Evolutionary conservation across 2,113 vertebrate species (phyloP).

Genomic region (Leucopsar rothschildi): DNA sequence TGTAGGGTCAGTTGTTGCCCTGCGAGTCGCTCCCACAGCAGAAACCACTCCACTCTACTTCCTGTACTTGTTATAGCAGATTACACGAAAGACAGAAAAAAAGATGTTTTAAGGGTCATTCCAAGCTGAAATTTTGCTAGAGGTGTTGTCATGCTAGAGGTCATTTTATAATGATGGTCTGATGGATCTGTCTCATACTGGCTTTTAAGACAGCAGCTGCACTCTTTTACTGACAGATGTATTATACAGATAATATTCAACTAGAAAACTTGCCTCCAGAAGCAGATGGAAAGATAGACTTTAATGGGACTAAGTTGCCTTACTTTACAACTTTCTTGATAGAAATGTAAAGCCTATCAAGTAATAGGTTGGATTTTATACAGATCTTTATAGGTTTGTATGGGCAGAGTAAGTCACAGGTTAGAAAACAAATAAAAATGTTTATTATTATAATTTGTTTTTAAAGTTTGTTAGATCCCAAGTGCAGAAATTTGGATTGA

Average conservation of each 20-base stretch:
- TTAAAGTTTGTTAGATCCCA: neutral
- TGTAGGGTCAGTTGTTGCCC: fast-evolving
- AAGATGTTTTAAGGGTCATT: neutral
- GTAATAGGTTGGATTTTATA: neutral
- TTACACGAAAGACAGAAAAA: neutral
- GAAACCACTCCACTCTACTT: neutral
- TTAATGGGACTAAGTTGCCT: neutral
- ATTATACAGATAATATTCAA: neutral
- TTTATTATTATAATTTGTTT: neutral
- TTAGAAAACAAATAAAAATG: neutral
- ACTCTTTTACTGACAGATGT: neutral
- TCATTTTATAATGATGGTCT: neutral
- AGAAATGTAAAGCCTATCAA: neutral
- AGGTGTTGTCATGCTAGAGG: neutral
- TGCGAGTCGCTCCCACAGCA: fast-evolving
- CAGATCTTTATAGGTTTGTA: neutral
- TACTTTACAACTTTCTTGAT: neutral
- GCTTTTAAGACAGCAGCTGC: neutral
- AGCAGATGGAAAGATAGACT: neutral
- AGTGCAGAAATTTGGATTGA: neutral
- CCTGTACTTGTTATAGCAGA: neutral
- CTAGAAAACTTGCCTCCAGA: neutral
- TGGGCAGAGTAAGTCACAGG: neutral
- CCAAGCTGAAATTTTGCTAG: neutral
- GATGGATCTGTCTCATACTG: neutral